These are phyloP conservation scores for Notechis scutatus DNA, from an alignment of 2,113 vertebrate genomes.

Conservation along the genomic window DNA sequence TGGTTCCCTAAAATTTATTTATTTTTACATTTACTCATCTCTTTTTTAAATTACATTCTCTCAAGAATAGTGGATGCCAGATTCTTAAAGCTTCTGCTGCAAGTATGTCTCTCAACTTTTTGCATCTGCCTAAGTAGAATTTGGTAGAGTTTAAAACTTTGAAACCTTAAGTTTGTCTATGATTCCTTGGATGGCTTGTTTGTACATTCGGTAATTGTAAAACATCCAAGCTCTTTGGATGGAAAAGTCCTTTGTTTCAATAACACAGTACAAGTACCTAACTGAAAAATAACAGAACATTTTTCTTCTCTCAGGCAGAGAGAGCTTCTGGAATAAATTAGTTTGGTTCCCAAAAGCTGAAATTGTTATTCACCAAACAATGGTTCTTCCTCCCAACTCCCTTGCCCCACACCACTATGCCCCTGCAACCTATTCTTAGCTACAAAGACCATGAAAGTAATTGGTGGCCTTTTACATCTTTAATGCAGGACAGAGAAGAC, in stretches of 20 bases:
- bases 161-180: neutral
- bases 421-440: neutral
- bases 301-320: constrained; percentile 32
- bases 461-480: constrained; percentile 59
- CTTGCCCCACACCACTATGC: neutral
- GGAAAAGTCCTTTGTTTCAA: neutral
- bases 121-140: neutral
- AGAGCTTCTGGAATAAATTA: constrained; percentile 19
- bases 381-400: neutral
- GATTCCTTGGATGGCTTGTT: neutral
- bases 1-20: neutral
- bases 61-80: neutral
- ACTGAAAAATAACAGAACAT: neutral
- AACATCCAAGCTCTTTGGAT: neutral
- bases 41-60: neutral
- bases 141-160: neutral
- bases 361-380: constrained; percentile 22
- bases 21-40: neutral
- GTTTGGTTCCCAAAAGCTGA: constrained; percentile 37
- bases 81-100: neutral
- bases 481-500: constrained; percentile 53
- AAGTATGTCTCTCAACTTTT: neutral
- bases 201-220: neutral
- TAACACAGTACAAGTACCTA: neutral
- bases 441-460: constrained; percentile 49